Evolutionary conservation across 2,797 vertebrate genomes (phyloP), one percentile per base, ranked within the genome.

Genomic region (Propithecus deckenii): DNA sequence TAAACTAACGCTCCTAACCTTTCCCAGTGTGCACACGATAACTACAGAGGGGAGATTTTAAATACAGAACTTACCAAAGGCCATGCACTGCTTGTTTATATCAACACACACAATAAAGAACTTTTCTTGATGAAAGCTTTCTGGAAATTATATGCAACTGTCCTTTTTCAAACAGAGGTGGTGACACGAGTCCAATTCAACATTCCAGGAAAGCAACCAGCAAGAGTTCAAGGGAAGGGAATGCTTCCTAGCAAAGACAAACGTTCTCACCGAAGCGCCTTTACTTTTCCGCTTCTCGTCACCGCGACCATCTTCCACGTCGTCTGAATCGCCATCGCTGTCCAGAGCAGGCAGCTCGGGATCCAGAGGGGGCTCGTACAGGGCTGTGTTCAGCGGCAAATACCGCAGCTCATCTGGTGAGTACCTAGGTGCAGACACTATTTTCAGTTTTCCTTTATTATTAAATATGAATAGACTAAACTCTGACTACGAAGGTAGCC

Each of bases 391-490:
- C 93, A 99, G 74, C 0, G 99, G 99, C 97, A 99, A 97, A 98
- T 99, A 99, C 28, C 99, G 99, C 91, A 99, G 99, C 89, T 99
- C 99, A 96, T 99, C 99, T 57, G 99, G 99, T 50, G 99, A 99
- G 97, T 99, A 99, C 97, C 99, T 99, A 50, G 86, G 55, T 72
- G 23, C 63, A 95, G 46, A 88, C 69, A 32, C 0, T 1, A 7
- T 32, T 67, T 5, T 74, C 75, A 85, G 41, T 76, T 17, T 15
- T 20, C 80, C 25, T 43, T 59, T 25, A 12, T 2, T 12, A 8
- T 2, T 5, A 52, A 32, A 5, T 5, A 22, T 0, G 18, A 35
- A 30, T 2, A 28, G 4, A 25, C 78, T 38, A 1, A 38, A 4
- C 74, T 5, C 20, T 13, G 14, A 83, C 50, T 71, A 4, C 1